Conservation (phyloP, 2,113 vertebrate species). For the Tychaedon coryphoeus region DNA sequence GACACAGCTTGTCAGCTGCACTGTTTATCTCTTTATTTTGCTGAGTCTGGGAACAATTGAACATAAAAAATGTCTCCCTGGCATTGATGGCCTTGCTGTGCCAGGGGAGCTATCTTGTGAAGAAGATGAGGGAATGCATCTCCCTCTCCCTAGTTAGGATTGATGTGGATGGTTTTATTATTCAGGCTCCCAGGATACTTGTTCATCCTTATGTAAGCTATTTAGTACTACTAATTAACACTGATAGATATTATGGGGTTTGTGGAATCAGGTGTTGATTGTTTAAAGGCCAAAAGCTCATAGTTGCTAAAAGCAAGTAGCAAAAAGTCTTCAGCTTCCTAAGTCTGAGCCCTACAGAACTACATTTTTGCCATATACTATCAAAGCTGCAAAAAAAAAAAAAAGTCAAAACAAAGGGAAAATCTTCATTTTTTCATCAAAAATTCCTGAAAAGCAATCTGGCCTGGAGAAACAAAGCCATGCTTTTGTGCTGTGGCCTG, state of each 20-base stretch:
- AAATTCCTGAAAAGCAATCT: background rate
- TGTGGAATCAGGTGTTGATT: background rate
- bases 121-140: background rate
- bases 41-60: background rate
- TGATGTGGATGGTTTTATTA: background rate
- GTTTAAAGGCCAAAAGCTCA: background rate
- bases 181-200: background rate
- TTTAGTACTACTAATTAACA: background rate
- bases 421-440: background rate
- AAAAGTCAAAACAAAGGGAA: background rate
- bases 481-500: background rate
- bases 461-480: background rate
- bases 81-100: background rate
- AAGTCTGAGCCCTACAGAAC: background rate
- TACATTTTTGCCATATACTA: background rate
- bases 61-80: background rate
- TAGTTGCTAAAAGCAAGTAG: background rate
- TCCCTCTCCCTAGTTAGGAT: background rate
- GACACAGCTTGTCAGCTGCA: background rate
- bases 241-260: accelerated
- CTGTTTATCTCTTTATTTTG: background rate
- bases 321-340: background rate
- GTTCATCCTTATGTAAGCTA: background rate
- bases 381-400: accelerated
- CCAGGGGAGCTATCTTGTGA: accelerated